phyloP scores from a whole-genome alignment of 2,797 vertebrate species.

The Yasuhikotakia modesta region DNA sequence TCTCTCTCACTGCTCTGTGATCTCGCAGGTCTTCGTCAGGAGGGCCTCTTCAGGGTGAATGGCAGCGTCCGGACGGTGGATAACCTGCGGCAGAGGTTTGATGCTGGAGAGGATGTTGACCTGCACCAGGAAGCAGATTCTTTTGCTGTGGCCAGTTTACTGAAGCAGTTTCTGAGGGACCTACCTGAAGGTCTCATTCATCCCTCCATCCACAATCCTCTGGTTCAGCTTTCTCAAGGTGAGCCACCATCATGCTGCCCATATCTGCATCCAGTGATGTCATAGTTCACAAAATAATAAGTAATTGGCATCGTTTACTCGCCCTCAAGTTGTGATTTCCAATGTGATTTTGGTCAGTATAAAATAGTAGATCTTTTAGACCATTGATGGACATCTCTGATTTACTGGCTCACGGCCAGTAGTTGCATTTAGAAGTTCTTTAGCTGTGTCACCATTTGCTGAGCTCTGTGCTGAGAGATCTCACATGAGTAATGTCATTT shows the following conservation, averaged over 20 bases:
- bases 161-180: slow-evolving; percentile 90
- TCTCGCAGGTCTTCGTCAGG: slow-evolving; percentile 82
- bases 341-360: background rate
- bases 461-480: background rate
- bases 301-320: too few species aligned
- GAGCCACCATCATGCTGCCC: slow-evolving; percentile 45
- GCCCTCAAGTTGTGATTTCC: too few species aligned
- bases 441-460: too few species aligned
- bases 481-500: background rate
- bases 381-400: slow-evolving; percentile 2
- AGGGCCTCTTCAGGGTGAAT: slow-evolving; percentile 91
- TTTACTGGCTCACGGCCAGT: slow-evolving; percentile 30
- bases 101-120: slow-evolving; percentile 79
- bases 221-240: slow-evolving; percentile 85
- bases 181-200: slow-evolving; percentile 85
- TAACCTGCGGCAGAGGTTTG: slow-evolving; percentile 79
- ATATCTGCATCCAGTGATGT: too few species aligned
- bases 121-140: slow-evolving; percentile 77
- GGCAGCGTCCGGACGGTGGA: slow-evolving; percentile 86
- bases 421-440: slow-evolving; percentile 37
- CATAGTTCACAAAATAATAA: too few species aligned
- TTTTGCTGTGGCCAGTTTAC: slow-evolving; percentile 84
- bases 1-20: background rate
- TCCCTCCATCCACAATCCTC: slow-evolving; percentile 74
- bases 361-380: slow-evolving; percentile 20